Evolutionary conservation across 2,888 invertebrate species (phyloP).

Genomic region (Aphidius colemani): DNA sequence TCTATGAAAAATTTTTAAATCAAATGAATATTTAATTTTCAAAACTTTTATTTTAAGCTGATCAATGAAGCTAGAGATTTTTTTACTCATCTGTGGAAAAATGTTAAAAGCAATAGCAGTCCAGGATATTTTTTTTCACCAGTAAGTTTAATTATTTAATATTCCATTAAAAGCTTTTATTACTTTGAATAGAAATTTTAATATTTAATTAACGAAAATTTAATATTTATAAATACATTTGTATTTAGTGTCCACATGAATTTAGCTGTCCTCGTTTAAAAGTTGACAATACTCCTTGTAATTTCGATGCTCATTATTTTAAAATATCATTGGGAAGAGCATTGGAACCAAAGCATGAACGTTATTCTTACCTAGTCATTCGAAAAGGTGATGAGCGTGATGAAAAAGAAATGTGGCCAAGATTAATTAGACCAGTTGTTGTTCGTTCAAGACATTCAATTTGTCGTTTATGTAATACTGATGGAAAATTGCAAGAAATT

Average conservation of each 20-base stretch:
- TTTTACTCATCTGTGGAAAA: conserved; percentile 65
- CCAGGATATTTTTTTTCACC: conserved; percentile 75
- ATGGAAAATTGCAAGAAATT: conserved; percentile 76
- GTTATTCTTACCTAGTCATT: conserved; percentile 81
- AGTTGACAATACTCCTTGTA: conserved; percentile 73
- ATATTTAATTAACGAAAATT: no score
- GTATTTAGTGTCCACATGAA: conserved; percentile 80
- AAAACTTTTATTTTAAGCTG: conserved; percentile 51
- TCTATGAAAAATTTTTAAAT: conserved; percentile 14
- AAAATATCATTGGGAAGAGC: conserved; percentile 60
- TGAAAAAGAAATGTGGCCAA: conserved; percentile 70
- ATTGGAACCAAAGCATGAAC: conserved; percentile 59
- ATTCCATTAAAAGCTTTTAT: conserved; percentile 13
- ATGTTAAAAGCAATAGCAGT: conserved; percentile 45
- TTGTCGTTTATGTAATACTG: conserved; percentile 77
- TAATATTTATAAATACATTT: neutral
- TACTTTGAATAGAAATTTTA: neutral
- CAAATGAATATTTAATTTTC: neutral
- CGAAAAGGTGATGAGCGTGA: conserved; percentile 68
- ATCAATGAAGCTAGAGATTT: conserved; percentile 86
- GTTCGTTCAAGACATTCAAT: conserved; percentile 74
- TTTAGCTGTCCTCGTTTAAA: conserved; percentile 73
- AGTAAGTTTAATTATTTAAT: conserved; percentile 61
- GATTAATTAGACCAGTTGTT: conserved; percentile 75
- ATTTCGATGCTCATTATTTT: conserved; percentile 72